Evolutionary conservation across 2,797 vertebrate genomes (phyloP).

Genomic region (Lutjanus campechanus): DNA sequence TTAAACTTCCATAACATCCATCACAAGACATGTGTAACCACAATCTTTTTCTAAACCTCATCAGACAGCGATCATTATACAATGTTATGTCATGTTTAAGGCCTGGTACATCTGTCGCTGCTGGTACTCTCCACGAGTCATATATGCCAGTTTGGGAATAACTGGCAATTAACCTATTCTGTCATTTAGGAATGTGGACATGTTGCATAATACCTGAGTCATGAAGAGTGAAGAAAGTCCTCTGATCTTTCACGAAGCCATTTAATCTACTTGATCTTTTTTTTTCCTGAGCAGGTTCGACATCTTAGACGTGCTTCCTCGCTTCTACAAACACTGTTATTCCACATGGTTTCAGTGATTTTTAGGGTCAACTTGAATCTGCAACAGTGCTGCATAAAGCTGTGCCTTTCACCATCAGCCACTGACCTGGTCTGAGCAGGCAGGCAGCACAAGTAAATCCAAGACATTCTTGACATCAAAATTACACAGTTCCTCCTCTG

Average conservation of each 20-base stretch:
- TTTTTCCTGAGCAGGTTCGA: not conserved
- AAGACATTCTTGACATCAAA: not conserved
- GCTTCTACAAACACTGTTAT: no score
- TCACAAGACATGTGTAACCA: no score
- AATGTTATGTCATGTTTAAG: no score
- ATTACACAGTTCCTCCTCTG: not conserved
- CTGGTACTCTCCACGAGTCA: no score
- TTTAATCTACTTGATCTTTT: not conserved
- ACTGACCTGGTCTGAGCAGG: not conserved
- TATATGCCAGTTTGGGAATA: no score
- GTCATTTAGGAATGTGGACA: no score
- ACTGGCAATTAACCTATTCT: no score
- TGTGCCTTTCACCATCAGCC: not conserved
- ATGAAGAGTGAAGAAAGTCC: not conserved
- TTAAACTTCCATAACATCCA: no score
- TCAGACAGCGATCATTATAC: no score
- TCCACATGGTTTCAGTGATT: not conserved
- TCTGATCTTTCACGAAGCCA: not conserved
- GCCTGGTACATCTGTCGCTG: no score
- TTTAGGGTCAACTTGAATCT: not conserved
- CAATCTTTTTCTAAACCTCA: no score
- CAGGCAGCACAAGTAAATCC: not conserved
- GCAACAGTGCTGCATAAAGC: not conserved
- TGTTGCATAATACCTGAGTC: not conserved
- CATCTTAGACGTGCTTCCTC: not conserved